phyloP scores from a whole-genome alignment of 2,888 invertebrate genomes.

The Lucinisca nassula region DNA sequence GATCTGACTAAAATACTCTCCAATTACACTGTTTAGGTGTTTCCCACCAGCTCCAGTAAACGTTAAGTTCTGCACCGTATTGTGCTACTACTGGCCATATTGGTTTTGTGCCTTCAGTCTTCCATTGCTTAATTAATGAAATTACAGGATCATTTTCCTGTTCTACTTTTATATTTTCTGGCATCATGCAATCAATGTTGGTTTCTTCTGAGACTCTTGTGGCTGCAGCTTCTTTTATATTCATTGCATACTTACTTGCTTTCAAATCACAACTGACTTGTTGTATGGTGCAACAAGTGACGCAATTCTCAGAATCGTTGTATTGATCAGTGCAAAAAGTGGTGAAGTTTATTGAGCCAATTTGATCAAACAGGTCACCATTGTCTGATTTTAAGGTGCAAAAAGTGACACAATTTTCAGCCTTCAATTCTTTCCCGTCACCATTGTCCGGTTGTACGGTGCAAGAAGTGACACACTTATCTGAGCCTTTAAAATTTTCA shows the following conservation, averaged over 20 bases:
- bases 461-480: not conserved
- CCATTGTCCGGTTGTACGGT: not conserved
- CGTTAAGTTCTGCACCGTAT: not conserved
- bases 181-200: not conserved
- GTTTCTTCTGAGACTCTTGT: not conserved
- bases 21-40: not conserved
- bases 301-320: too few relatives aligned
- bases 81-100: not conserved
- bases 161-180: not conserved
- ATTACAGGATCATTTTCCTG: not conserved
- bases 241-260: too few relatives aligned
- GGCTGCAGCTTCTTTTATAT: too few relatives aligned
- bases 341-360: too few relatives aligned
- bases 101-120: not conserved
- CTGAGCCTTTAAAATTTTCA: too few relatives aligned
- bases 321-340: too few relatives aligned
- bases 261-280: too few relatives aligned
- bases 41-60: not conserved
- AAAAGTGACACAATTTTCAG: not conserved
- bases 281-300: too few relatives aligned
- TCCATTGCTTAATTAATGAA: not conserved
- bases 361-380: too few relatives aligned
- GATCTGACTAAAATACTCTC: not conserved
- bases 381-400: not conserved
- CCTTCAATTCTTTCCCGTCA: too few relatives aligned